Conservation (phyloP, 1,140 invertebrate genomes). For the Neodiprion virginianus region DNA sequence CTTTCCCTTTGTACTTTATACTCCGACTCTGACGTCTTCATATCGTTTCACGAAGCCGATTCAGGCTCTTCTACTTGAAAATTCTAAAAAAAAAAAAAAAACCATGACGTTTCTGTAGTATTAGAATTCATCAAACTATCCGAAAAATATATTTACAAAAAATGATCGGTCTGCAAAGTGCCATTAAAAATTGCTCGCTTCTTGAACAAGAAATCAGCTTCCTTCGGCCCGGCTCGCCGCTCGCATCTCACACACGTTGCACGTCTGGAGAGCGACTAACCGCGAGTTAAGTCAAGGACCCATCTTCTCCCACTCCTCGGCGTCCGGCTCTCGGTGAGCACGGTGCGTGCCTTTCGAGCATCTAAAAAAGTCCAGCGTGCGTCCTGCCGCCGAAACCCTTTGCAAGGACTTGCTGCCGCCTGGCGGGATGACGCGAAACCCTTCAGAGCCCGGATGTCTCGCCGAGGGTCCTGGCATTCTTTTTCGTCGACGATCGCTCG, state of each 20-base stretch:
- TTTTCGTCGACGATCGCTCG: no score
- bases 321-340: not conserved
- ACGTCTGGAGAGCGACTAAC: not conserved
- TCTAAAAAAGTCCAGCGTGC: not conserved
- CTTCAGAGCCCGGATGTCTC: slow-evolving; percentile 16
- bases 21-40: not conserved
- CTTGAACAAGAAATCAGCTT: not conserved
- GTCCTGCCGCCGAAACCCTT: not conserved
- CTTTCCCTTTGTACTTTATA: slow-evolving; percentile 17
- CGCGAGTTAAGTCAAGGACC: not conserved
- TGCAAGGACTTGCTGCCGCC: slow-evolving; percentile 51
- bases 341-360: not conserved
- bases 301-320: not conserved
- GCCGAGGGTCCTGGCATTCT: not conserved
- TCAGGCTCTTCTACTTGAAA: not conserved
- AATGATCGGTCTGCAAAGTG: no score
- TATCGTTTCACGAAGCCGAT: not conserved
- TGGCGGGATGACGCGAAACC: slow-evolving; percentile 37
- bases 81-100: not conserved
- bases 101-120: no score
- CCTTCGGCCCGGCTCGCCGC: not conserved
- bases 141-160: no score
- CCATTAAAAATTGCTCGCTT: not conserved
- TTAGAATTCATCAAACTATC: no score
- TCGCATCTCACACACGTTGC: not conserved